Percentiles rank a stretch among this genome's conserved stretches.
phyloP scores from a whole-genome alignment of 1,140 invertebrate species.

The Probaryconus sp. region DNA sequence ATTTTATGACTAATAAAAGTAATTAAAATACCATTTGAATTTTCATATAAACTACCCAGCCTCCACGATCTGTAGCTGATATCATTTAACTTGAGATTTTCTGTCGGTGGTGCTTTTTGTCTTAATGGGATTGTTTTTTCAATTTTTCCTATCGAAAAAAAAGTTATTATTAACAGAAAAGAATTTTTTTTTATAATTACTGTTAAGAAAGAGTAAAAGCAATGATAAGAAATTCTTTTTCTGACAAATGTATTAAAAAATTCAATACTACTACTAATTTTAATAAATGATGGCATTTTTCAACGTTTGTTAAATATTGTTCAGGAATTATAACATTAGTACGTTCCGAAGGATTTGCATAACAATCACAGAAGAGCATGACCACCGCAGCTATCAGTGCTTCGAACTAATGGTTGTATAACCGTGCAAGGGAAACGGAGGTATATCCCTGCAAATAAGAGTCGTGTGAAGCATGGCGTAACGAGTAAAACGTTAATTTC shows the following conservation, averaged over 20 bases:
- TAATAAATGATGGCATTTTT: no score
- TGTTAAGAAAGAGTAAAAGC: no score
- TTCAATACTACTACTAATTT: no score
- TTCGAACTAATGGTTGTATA: constrained; percentile 49
- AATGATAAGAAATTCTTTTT: no score
- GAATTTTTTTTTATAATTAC: no score
- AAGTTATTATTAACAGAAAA: constrained; percentile 8
- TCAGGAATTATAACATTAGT: no score
- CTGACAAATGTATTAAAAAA: no score
- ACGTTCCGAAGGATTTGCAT: constrained; percentile 23
- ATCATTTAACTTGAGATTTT: constrained; percentile 71
- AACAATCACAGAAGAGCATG: no score
- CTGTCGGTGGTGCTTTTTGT: constrained; percentile 61
- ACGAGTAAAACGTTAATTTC: constrained; percentile 59
- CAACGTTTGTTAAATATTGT: no score
- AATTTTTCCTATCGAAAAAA: constrained; percentile 61
- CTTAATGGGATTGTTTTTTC: constrained; percentile 49
- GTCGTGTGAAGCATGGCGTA: constrained; percentile 54
- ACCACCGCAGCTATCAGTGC: constrained; percentile 21
- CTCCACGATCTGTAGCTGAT: constrained; percentile 76
- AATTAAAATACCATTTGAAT: constrained; percentile 65
- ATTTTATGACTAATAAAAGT: constrained; percentile 7
- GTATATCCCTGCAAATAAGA: constrained; percentile 50
- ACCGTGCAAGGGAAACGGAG: constrained; percentile 52
- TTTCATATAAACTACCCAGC: constrained; percentile 74